phyloP scores from a whole-genome alignment of 1,140 invertebrate species.

The Orussus abietinus region DNA sequence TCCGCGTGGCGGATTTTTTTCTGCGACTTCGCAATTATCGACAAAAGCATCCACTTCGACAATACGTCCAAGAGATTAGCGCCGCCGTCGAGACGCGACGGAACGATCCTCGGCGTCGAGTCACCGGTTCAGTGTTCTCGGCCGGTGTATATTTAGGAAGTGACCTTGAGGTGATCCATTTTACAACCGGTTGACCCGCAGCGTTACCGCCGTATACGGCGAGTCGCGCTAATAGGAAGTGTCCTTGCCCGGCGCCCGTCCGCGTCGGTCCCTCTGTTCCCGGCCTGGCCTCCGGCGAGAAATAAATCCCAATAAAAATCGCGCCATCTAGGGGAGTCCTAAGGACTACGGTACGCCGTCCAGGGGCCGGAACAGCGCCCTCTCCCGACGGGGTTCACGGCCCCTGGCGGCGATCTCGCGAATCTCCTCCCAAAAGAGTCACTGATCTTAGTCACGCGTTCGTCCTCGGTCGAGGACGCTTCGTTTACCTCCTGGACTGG shows the following conservation, averaged over 20 bases:
- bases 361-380: constrained; percentile 3
- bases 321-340: constrained; percentile 34
- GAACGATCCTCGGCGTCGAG: no score
- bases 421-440: constrained; percentile 12
- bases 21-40: no score
- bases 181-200: constrained; percentile 28
- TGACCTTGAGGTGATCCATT: constrained; percentile 22
- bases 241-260: constrained; percentile 28
- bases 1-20: no score
- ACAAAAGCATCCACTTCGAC: no score
- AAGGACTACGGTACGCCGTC: constrained; percentile 26
- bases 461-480: constrained; percentile 7
- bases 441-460: constrained; percentile 18
- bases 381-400: constrained; percentile 36
- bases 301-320: constrained; percentile 27
- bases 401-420: constrained; percentile 15
- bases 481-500: no score
- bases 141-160: constrained; percentile 31
- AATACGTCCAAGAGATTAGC: no score
- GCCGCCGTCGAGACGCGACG: no score
- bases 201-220: constrained; percentile 28
- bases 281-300: constrained; percentile 4
- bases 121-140: constrained; percentile 22
- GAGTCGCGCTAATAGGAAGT: constrained; percentile 31
- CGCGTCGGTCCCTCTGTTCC: background rate